Percentiles rank a stretch among this genome's conserved stretches.
These are phyloP conservation scores for Poeciliopsis presidionis DNA, from an alignment of 2,797 vertebrate species.

Conservation along the genomic window DNA sequence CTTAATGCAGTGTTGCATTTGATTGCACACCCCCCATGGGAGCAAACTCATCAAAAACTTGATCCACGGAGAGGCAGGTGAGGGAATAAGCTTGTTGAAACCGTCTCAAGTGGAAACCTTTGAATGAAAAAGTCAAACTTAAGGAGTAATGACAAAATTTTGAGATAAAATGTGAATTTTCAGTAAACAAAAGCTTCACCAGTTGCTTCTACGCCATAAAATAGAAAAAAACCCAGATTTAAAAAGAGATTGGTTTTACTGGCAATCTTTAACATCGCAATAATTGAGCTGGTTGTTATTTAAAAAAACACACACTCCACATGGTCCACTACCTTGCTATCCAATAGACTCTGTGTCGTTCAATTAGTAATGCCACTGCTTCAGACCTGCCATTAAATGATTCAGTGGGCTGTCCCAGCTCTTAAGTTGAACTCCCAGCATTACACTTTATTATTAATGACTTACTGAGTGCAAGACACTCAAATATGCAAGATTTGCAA, in stretches of 20 bases:
- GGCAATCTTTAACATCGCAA: background rate
- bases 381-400: constrained; percentile 59
- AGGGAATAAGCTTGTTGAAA: constrained; percentile 60
- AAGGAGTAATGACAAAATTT: constrained; percentile 45
- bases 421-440: constrained; percentile 59
- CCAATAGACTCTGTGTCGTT: constrained; percentile 48
- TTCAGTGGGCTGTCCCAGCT: constrained; percentile 61
- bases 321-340: constrained; percentile 13
- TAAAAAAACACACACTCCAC: constrained; percentile 24
- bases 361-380: constrained; percentile 43
- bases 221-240: background rate
- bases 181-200: background rate
- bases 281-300: constrained; percentile 18
- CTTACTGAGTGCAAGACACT: constrained; percentile 55
- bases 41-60: constrained; percentile 74
- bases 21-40: constrained; percentile 76
- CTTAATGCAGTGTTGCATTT: constrained; percentile 78
- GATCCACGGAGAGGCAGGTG: constrained; percentile 61
- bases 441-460: constrained; percentile 70
- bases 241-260: background rate
- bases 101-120: constrained; percentile 59
- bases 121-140: constrained; percentile 62
- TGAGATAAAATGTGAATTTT: constrained; percentile 4
- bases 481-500: constrained; percentile 67
- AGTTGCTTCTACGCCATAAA: background rate